phyloP scores from a whole-genome alignment of 1,140 invertebrate genomes.

The Pseudomyrmex dendroicus region DNA sequence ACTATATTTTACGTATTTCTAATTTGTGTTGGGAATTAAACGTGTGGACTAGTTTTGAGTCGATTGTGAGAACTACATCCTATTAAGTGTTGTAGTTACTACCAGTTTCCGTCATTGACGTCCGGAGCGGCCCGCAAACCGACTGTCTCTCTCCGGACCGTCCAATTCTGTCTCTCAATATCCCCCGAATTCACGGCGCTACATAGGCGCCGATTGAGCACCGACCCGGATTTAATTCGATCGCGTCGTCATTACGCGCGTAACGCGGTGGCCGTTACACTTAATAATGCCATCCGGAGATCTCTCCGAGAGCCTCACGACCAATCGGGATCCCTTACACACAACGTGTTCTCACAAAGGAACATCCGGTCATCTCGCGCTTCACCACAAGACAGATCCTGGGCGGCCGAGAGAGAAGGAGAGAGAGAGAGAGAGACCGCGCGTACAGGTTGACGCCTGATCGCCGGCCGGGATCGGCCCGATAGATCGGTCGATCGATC shows the following conservation, averaged over 20 bases:
- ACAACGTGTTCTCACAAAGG: slow-evolving; percentile 42
- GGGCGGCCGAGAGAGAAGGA: slow-evolving; percentile 3
- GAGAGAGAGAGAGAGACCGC: too few species aligned
- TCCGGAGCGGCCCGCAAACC: not conserved
- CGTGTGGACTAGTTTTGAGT: not conserved
- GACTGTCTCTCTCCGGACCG: not conserved
- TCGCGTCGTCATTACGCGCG: slow-evolving; percentile 45
- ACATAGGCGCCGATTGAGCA: slow-evolving; percentile 8
- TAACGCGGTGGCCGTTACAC: slow-evolving; percentile 48
- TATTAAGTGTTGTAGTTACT: not conserved
- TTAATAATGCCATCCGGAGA: slow-evolving; percentile 56
- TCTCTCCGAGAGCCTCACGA: slow-evolving; percentile 57
- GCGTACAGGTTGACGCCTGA: slow-evolving; percentile 43
- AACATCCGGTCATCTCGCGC: slow-evolving; percentile 62
- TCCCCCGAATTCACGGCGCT: slow-evolving; percentile 11
- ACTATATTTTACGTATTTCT: not conserved
- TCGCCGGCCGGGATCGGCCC: slow-evolving; percentile 25
- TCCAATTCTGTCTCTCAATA: slow-evolving; percentile 6
- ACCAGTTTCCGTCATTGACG: not conserved
- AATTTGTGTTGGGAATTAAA: not conserved
- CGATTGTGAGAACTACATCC: not conserved
- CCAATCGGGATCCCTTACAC: slow-evolving; percentile 53
- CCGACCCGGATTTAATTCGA: slow-evolving; percentile 51
- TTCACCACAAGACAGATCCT: slow-evolving; percentile 39
- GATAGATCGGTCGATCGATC: slow-evolving; percentile 43